Conservation (phyloP, 2,797 vertebrate genomes). For the Scolopax rusticola region DNA sequence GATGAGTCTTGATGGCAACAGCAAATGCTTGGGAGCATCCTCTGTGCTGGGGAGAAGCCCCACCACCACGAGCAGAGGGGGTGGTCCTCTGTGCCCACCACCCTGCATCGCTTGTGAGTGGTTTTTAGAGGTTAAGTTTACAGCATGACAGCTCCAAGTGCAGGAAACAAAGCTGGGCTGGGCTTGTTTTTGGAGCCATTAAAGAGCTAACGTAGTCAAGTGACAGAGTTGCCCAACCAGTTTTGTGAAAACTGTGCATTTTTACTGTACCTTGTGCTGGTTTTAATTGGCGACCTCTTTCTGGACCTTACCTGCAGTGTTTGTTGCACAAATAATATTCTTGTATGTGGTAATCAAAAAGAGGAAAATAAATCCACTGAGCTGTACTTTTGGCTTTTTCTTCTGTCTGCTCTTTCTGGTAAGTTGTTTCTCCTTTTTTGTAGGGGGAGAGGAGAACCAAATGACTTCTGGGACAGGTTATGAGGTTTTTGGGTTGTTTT, state of each 20-base stretch:
- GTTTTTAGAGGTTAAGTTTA: background rate
- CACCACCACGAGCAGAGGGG: no score
- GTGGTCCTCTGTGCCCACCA: background rate
- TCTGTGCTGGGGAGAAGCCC: background rate
- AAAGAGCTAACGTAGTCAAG: slow-evolving; percentile 6
- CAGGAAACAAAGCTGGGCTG: slow-evolving; percentile 34
- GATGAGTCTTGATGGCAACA: background rate
- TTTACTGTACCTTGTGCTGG: background rate
- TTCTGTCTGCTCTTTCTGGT: background rate
- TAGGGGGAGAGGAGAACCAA: background rate
- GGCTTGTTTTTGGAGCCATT: background rate
- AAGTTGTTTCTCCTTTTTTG: background rate
- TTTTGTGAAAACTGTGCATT: slow-evolving; percentile 11
- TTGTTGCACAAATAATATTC: background rate
- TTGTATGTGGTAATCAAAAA: background rate
- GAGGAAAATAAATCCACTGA: background rate
- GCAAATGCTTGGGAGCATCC: background rate
- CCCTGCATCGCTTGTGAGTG: fast-evolving
- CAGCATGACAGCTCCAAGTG: background rate
- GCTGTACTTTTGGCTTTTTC: background rate
- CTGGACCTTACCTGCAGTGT: background rate
- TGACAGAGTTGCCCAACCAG: slow-evolving; percentile 59
- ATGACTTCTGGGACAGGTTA: background rate
- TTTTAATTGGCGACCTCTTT: background rate
- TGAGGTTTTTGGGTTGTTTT: background rate